Evolutionary conservation across 2,113 vertebrate species (phyloP).

Genomic region (Hypomesus transpacificus): DNA sequence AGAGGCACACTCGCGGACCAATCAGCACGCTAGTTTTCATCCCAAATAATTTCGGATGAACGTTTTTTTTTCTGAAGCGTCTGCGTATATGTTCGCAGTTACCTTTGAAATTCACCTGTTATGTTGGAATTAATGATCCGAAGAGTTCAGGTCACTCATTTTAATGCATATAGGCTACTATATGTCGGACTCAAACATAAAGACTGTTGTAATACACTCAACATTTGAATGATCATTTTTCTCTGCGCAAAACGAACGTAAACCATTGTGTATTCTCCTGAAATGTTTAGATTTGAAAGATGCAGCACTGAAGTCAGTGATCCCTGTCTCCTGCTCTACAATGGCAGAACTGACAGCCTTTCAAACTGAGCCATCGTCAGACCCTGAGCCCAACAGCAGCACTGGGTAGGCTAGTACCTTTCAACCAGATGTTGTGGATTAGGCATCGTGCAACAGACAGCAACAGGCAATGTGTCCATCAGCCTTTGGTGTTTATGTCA

Average conservation of each 20-base stretch:
- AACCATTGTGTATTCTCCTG: not conserved
- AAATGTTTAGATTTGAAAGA: conserved; percentile 28
- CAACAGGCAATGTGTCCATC: not conserved
- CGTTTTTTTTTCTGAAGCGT: too few relatives aligned
- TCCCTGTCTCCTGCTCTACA: conserved; percentile 11
- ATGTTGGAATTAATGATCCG: too few relatives aligned
- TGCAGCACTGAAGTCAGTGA: conserved; percentile 27
- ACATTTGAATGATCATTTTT: not conserved
- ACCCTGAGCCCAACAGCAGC: conserved; percentile 39
- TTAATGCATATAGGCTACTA: too few relatives aligned
- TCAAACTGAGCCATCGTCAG: conserved; percentile 29
- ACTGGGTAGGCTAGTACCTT: conserved; percentile 33
- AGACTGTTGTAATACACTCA: too few relatives aligned
- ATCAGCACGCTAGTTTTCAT: conserved; percentile 25
- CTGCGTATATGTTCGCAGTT: too few relatives aligned
- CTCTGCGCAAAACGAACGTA: not conserved
- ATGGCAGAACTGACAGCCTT: conserved; percentile 40
- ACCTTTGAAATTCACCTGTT: too few relatives aligned
- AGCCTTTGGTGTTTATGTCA: too few relatives aligned
- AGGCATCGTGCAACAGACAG: too few relatives aligned
- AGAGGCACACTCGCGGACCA: conserved; percentile 37
- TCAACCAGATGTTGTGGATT: not conserved
- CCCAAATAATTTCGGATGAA: too few relatives aligned
- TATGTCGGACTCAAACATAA: too few relatives aligned
- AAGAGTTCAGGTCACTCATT: too few relatives aligned